Evolutionary conservation across 1,140 invertebrate species (phyloP), one percentile per base, ranked within the genome.

Genomic region (Drosophila pallidifrons): DNA sequence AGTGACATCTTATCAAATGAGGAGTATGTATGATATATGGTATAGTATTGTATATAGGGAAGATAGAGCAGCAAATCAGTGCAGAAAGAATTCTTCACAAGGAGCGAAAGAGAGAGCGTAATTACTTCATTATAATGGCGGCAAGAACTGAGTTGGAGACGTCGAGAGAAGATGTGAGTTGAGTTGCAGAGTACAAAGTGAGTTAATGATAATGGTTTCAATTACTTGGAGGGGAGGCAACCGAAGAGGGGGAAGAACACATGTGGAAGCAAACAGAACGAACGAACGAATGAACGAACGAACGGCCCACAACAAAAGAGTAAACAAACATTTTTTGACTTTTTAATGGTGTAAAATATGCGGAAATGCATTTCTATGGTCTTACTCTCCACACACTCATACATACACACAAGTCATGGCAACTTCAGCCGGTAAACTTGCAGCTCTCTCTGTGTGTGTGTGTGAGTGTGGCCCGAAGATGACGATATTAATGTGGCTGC

Each of bases 341-440:
- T 88, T 88, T 88, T 85, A 88, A 81, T 88, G 85, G 85, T 89
- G 86, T 89, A 89, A 89, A 89, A 89, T 90, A 89, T 89, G 85
- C 85, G 85, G 85, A 89, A 89, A 89, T 89, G 85, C 85, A 89
- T 89, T 89, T 89, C 86, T 89, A 89, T 89, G 86, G 86, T 90
- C 81, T 89, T 82, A 89, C 81, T 81, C 73, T 60, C 16, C 72
- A 82, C 65, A 86, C 46, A 51, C 10, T 49, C 41, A 61, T 10
- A 28, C 43, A 52, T 25, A 25, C 35, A 38, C 76, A 87, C 82
- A 88, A 88, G 83, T 88, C 82, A 88, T 88, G 80, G 71, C 82
- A 87, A 46, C 66, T 43, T 60, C 43, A 69, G 82, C 83, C 83
- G 83, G 83, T 81, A 79, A 89, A 81, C 77, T 88, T 83, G 83